Conservation (phyloP, 2,113 vertebrate genomes). For the Pyrgilauda ruficollis region DNA sequence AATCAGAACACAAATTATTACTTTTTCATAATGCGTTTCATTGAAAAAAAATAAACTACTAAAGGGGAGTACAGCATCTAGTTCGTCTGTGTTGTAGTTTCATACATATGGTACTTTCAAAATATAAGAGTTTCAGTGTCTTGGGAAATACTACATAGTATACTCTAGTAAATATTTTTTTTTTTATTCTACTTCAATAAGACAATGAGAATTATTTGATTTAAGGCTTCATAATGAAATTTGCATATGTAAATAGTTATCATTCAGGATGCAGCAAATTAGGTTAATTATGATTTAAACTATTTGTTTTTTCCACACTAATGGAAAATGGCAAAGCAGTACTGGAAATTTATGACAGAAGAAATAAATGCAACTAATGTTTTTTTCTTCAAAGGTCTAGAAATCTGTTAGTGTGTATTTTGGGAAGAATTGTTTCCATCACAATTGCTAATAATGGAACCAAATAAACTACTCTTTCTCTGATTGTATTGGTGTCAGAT, state of each 20-base stretch:
- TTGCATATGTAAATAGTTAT: background rate
- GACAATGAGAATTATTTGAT: background rate
- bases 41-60: background rate
- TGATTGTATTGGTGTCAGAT: conserved; percentile 15
- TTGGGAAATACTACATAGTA: background rate
- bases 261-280: background rate
- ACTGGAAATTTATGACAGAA: background rate
- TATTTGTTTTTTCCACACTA: background rate
- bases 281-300: background rate
- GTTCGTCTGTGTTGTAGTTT: background rate
- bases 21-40: background rate
- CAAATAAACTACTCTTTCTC: background rate
- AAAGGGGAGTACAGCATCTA: background rate
- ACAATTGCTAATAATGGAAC: background rate
- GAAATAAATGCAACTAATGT: background rate
- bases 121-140: background rate
- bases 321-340: background rate
- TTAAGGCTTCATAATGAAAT: background rate
- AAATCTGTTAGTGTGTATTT: background rate
- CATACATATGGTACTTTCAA: background rate
- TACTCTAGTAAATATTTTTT: background rate
- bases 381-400: background rate
- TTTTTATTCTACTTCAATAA: background rate
- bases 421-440: background rate
- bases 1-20: background rate